Conservation (phyloP, 2,797 vertebrate genomes). For the Prunella strophiata region DNA sequence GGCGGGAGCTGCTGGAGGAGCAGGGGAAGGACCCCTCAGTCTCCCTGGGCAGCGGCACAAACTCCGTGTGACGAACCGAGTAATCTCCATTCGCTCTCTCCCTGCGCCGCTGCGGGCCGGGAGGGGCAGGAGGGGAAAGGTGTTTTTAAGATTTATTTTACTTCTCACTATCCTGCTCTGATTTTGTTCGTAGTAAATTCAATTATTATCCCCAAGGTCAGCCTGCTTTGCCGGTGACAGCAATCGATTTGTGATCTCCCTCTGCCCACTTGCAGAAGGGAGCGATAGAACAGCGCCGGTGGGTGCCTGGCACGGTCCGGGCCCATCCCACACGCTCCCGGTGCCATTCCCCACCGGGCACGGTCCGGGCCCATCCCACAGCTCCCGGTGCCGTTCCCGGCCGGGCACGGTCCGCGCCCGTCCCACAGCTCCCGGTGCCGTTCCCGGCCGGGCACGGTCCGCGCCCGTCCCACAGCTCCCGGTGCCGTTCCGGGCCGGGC, state of each 20-base stretch:
- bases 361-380: rapidly evolving
- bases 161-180: neutral
- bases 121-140: neutral
- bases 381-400: no score
- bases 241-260: no score
- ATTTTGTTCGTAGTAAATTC: neutral
- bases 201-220: neutral
- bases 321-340: rapidly evolving
- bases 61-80: no score
- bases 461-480: no score
- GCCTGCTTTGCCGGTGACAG: neutral
- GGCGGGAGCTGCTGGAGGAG: neutral
- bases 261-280: rapidly evolving
- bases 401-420: no score
- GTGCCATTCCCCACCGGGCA: rapidly evolving
- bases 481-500: no score
- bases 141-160: neutral
- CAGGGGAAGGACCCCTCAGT: neutral
- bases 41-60: neutral
- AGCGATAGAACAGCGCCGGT: rapidly evolving
- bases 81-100: no score
- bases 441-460: no score
- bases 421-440: no score
- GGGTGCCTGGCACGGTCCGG: rapidly evolving
- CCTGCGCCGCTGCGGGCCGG: neutral